phyloP scores from a whole-genome alignment of 2,888 invertebrate species.

The Nomada ferruginata region DNA sequence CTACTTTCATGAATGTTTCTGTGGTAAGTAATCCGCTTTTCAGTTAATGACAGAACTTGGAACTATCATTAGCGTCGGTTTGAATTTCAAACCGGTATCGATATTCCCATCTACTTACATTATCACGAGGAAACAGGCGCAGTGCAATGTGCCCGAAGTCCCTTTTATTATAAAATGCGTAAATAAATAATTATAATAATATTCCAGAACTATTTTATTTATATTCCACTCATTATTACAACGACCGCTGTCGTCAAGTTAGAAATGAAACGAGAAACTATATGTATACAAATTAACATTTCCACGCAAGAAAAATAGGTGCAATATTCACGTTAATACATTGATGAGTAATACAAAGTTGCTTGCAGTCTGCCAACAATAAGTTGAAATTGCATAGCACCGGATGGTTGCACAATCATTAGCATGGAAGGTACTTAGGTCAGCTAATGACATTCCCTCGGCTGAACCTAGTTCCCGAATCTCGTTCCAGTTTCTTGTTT shows the following conservation, averaged over 20 bases:
- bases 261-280: no score
- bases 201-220: neutral
- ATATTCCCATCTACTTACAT: neutral
- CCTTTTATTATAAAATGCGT: no score
- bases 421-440: constrained; percentile 77
- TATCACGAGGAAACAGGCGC: neutral
- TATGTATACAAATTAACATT: neutral
- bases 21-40: neutral
- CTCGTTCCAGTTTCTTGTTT: constrained; percentile 59
- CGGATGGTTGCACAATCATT: constrained; percentile 77
- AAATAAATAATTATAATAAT: neutral
- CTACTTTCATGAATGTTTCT: neutral
- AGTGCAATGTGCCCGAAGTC: no score
- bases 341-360: neutral
- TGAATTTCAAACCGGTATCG: neutral
- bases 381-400: constrained; percentile 56
- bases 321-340: no score
- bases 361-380: neutral
- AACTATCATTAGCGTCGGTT: neutral
- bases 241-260: no score
- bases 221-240: no score
- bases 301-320: neutral
- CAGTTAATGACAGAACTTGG: neutral
- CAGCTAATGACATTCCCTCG: constrained; percentile 72
- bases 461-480: constrained; percentile 61